Conservation (phyloP, 2,113 vertebrate genomes). For the Zootoca vivipara region DNA sequence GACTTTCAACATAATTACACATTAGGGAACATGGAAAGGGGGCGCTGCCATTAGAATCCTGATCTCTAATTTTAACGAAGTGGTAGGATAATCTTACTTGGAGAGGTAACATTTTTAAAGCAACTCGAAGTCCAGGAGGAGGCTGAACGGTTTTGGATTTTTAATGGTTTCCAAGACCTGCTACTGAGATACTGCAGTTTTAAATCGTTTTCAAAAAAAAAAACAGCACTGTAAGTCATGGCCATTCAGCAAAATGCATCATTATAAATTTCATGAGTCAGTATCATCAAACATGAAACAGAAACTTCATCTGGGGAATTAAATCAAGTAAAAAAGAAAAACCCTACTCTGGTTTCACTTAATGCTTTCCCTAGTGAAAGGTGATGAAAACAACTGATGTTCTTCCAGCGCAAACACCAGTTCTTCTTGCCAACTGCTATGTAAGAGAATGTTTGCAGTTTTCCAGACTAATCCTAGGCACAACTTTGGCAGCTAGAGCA, state of each 20-base stretch:
- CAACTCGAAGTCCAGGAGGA: not conserved
- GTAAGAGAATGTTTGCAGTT: not conserved
- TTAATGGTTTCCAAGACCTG: not conserved
- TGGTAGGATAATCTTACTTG: not conserved
- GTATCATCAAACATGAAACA: slow-evolving; percentile 11
- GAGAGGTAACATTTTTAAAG: not conserved
- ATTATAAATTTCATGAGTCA: not conserved
- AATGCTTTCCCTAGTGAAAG: not conserved
- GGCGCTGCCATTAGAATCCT: too few relatives aligned
- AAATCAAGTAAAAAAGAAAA: not conserved
- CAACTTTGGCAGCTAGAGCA: not conserved
- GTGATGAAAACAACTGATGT: not conserved
- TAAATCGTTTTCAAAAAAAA: not conserved
- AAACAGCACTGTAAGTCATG: not conserved
- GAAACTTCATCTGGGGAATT: not conserved
- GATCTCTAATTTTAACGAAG: not conserved
- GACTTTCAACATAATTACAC: too few relatives aligned
- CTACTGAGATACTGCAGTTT: not conserved
- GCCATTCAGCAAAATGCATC: not conserved
- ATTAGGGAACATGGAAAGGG: too few relatives aligned
- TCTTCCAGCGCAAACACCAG: not conserved
- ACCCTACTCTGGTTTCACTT: not conserved
- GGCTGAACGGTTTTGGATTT: not conserved
- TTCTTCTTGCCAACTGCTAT: not conserved
- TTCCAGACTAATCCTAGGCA: not conserved